Base-by-base conservation (phyloP, 2,888 invertebrate species). In the Drosophila paracracens region DNA sequence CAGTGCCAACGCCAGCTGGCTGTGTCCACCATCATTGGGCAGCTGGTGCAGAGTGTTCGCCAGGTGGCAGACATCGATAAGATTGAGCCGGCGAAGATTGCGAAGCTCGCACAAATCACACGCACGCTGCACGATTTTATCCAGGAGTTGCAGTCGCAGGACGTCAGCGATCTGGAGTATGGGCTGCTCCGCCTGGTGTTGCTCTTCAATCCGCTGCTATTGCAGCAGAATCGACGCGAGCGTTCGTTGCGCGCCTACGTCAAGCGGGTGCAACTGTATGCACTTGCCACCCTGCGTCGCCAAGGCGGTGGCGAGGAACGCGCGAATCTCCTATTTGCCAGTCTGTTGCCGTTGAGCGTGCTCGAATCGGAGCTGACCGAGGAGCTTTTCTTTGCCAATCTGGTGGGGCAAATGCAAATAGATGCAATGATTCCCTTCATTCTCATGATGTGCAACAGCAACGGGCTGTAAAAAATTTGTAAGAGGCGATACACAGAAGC, bases 391-490 rank as follows among this genome's bases (percentile, higher is more conserved):
- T 98, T 99, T 92, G 96, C 97, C 5, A 97, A 97, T 59, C 95
- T 98, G 74, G 96, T 98, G 56, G 98, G 98, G 7, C 97, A 97
- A 92, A 97, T 99, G 85, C 97, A 98, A 94, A 98, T 99, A 71
- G 98, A 99, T 91, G 97, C 97, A 91, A 97, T 99, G 83, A 97
- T 99, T 93, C 99, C 99, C 35, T 98, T 96, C 89, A 96, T 99
- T 91, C 94, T 99, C 82, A 96, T 92, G 82, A 83, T 93, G 74
- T 92, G 93, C 81, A 92, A 83, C 66, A 91, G 79, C 76, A 91
- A 74, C 52, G 88, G 88, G 50, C 70, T 88, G 31, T 88, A 76
- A 58, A 18, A 0, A 2, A 10, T 18, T n/a, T 4, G 27, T 16
- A 6, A 4, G 2, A 11, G 18, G 11, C 18, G 27, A 36, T n/a